Conservation (phyloP, 2,888 invertebrate genomes). For the Mesorhabditis spiculigera region DNA sequence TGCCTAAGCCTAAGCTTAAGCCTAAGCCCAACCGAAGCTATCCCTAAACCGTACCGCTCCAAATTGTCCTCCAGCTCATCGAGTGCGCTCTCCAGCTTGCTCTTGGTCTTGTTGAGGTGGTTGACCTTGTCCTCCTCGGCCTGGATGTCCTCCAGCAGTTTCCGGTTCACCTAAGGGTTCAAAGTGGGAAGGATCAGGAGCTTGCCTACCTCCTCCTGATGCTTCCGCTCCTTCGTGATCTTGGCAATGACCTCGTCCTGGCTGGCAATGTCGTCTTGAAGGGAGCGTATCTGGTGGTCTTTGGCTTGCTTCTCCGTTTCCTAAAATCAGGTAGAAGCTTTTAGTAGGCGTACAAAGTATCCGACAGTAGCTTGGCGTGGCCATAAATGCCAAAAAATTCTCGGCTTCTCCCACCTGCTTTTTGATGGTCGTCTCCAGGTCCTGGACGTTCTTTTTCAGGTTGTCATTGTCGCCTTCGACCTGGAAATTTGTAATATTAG, state of each 20-base stretch:
- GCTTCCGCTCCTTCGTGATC: slow-evolving; percentile 85
- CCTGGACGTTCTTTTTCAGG: slow-evolving; percentile 74
- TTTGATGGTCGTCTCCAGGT: slow-evolving; percentile 82
- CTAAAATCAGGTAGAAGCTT: slow-evolving; percentile 5
- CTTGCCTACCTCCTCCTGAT: slow-evolving; percentile 74
- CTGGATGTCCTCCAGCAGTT: slow-evolving; percentile 55
- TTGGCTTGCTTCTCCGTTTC: slow-evolving; percentile 2
- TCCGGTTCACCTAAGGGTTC: slow-evolving; percentile 47
- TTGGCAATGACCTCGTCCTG: slow-evolving; percentile 57
- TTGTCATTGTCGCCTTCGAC: slow-evolving; percentile 88
- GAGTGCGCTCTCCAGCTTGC: slow-evolving; percentile 56
- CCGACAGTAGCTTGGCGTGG: no score
- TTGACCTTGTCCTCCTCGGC: slow-evolving; percentile 58
- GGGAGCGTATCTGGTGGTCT: slow-evolving; percentile 1
- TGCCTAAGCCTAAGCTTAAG: background rate
- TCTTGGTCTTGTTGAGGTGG: slow-evolving; percentile 58
- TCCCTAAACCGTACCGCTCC: slow-evolving; percentile 34
- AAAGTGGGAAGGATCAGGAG: background rate
- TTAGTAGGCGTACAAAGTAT: no score
- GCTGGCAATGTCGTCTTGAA: slow-evolving; percentile 55
- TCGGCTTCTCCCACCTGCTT: slow-evolving; percentile 65
- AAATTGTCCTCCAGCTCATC: slow-evolving; percentile 54
- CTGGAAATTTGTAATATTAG: slow-evolving; percentile 12
- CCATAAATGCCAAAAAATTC: background rate
- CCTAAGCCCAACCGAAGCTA: background rate